These are phyloP conservation scores for Spinus pinus DNA, from an alignment of 2,797 vertebrate species.

Conservation along the genomic window DNA sequence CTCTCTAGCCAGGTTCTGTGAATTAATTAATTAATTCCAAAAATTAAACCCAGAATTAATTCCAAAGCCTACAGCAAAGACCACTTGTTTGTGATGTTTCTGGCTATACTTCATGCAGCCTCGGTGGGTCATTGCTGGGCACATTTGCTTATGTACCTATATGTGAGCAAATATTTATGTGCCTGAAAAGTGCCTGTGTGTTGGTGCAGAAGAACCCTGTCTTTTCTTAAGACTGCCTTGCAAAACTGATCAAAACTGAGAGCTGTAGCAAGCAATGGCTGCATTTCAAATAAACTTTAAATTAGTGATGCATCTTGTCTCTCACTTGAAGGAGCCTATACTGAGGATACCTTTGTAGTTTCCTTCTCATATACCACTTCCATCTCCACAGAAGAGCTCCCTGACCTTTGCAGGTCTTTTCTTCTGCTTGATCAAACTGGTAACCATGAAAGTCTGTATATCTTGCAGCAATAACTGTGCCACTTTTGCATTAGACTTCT, in stretches of 20 bases:
- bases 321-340: background rate
- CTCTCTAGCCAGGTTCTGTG: background rate
- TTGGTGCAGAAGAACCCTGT: background rate
- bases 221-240: background rate
- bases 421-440: background rate
- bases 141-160: fast-evolving
- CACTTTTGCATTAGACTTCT: background rate
- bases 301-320: background rate
- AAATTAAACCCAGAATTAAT: background rate
- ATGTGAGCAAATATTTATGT: background rate
- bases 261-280: background rate
- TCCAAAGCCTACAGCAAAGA: background rate
- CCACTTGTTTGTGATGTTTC: background rate
- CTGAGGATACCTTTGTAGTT: background rate
- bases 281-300: background rate
- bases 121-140: background rate
- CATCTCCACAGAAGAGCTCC: background rate
- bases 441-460: fast-evolving
- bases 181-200: background rate
- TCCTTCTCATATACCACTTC: background rate
- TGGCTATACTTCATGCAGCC: background rate
- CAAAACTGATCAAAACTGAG: background rate
- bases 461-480: background rate
- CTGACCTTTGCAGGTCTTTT: background rate
- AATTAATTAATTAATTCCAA: too few species aligned